Percentiles rank a stretch among this genome's conserved stretches.
These are phyloP conservation scores for Ictalurus furcatus DNA, from an alignment of 2,113 vertebrate species.

Conservation along the genomic window DNA sequence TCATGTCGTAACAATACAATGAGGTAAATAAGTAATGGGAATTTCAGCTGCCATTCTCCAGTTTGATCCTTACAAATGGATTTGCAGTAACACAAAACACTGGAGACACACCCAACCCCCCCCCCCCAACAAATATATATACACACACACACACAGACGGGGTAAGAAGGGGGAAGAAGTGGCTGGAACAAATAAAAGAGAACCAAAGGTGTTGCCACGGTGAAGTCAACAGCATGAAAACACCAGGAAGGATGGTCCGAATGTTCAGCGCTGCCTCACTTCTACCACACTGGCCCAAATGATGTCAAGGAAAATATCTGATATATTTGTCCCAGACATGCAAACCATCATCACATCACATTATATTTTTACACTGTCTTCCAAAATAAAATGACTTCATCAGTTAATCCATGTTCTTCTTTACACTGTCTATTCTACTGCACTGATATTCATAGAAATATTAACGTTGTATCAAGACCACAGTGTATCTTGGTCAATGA, in stretches of 20 bases:
- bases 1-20: conserved; percentile 19
- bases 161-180: background rate
- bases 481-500: background rate
- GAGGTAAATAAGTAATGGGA: background rate
- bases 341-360: background rate
- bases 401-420: background rate
- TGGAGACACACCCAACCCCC: background rate
- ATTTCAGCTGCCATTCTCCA: background rate
- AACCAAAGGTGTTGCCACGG: conserved; percentile 62
- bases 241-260: conserved; percentile 61
- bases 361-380: background rate
- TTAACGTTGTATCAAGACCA: background rate
- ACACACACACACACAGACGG: background rate
- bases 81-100: background rate
- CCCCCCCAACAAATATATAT: background rate
- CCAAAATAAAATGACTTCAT: background rate
- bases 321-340: background rate
- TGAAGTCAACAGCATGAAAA: conserved; percentile 69
- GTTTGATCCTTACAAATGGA: background rate
- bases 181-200: conserved; percentile 19
- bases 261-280: conserved; percentile 59
- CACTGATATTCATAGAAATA: background rate
- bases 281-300: conserved; percentile 49
- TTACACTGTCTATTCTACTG: background rate
- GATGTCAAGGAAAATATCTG: background rate